Conservation (phyloP, 2,113 vertebrate genomes). For the Nibea albiflora region DNA sequence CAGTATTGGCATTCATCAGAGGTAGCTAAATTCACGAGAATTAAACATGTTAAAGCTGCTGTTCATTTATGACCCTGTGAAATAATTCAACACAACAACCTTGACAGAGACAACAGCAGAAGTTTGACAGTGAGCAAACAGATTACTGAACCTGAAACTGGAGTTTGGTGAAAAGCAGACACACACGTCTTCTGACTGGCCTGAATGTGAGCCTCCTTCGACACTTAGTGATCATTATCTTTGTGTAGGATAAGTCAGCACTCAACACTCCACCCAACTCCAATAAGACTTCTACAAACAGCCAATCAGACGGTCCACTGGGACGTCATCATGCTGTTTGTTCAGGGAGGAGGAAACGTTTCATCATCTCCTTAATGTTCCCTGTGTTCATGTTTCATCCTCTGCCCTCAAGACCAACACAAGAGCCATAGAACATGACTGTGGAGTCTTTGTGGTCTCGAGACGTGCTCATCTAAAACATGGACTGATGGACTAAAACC, state of each 20-base stretch:
- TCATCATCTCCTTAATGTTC: neutral
- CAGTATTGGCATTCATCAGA: no score
- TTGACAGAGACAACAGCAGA: neutral
- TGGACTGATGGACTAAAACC: neutral
- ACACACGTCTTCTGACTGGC: neutral
- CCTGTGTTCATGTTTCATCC: neutral
- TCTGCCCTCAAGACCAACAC: neutral
- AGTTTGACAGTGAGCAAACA: neutral
- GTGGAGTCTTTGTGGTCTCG: neutral
- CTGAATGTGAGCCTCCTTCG: conserved; percentile 2
- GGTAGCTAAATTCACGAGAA: no score
- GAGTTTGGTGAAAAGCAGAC: neutral
- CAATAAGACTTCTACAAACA: neutral
- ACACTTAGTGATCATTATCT: neutral
- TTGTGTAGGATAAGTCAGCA: neutral
- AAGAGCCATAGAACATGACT: neutral
- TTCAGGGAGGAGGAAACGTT: conserved; percentile 9
- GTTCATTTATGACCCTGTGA: neutral
- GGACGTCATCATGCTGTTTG: neutral
- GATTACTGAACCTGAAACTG: neutral
- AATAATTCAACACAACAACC: neutral
- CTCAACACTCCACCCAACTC: neutral
- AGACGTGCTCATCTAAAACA: neutral
- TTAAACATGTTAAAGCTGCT: neutral
- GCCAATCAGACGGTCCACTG: neutral